Evolutionary conservation across 2,113 vertebrate genomes (phyloP).

Genomic region (Sus scrofa): DNA sequence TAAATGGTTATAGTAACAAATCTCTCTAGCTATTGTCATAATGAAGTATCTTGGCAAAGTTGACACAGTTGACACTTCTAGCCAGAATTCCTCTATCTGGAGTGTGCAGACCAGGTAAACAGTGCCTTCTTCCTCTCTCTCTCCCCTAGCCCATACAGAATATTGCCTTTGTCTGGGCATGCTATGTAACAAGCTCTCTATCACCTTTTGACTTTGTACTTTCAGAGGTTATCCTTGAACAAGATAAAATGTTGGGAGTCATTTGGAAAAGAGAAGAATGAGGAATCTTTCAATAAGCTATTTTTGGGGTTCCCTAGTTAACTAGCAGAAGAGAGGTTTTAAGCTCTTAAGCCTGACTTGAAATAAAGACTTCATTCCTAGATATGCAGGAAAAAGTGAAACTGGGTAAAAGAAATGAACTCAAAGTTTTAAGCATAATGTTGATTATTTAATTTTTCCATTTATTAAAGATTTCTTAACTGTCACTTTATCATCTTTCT

Average conservation of each 20-base stretch:
- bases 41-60: not conserved
- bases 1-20: not conserved
- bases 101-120: not conserved
- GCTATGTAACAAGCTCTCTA: not conserved
- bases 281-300: slow-evolving; percentile 39
- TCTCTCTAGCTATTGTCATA: not conserved
- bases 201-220: not conserved
- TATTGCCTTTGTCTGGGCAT: not conserved
- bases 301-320: slow-evolving; percentile 19
- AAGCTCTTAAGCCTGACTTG: slow-evolving; percentile 42
- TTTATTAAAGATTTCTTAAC: slow-evolving; percentile 33
- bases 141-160: not conserved
- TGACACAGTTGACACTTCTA: not conserved
- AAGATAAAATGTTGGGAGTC: not conserved
- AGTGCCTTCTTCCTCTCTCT: not conserved
- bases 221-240: not conserved
- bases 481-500: not conserved
- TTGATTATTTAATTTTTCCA: slow-evolving; percentile 60
- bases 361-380: slow-evolving; percentile 31
- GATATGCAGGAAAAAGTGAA: slow-evolving; percentile 55
- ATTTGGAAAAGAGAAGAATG: not conserved
- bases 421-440: not conserved
- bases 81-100: not conserved
- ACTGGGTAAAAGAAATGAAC: slow-evolving; percentile 30
- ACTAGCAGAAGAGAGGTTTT: not conserved